phyloP scores from a whole-genome alignment of 2,113 vertebrate species.

The Calypte anna region DNA sequence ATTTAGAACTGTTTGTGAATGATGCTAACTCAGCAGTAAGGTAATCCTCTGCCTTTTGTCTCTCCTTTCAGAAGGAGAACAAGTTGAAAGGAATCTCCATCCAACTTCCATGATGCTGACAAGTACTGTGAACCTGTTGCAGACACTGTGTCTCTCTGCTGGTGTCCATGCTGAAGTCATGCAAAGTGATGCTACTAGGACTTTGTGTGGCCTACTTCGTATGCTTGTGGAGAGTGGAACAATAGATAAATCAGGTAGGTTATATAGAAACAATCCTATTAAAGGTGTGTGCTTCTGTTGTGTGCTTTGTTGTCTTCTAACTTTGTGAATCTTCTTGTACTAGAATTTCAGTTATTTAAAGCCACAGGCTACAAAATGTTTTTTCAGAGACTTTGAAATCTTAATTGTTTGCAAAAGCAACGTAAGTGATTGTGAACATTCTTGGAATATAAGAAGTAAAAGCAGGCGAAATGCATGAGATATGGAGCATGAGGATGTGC shows the following conservation, averaged over 20 bases:
- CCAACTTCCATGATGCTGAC: constrained; percentile 94
- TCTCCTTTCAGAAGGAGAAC: constrained; percentile 85
- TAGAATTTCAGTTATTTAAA: neutral
- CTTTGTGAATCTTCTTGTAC: neutral
- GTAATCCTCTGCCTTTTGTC: neutral
- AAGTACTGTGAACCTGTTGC: constrained; percentile 92
- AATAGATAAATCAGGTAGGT: constrained; percentile 86
- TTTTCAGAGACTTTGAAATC: neutral
- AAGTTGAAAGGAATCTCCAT: constrained; percentile 87
- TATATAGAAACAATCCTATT: neutral
- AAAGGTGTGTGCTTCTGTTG: neutral
- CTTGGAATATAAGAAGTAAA: neutral
- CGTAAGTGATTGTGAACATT: neutral
- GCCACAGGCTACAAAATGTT: neutral
- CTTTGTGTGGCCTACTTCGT: constrained; percentile 91
- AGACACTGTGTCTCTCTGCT: constrained; percentile 90
- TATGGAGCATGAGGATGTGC: neutral
- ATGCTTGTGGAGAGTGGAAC: constrained; percentile 94
- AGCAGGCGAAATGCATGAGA: neutral
- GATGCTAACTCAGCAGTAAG: neutral
- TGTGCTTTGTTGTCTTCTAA: neutral
- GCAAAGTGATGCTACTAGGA: constrained; percentile 90
- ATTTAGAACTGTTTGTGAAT: neutral
- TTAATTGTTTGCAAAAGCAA: neutral
- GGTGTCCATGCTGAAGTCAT: constrained; percentile 92